phyloP scores from a whole-genome alignment of 2,797 vertebrate genomes.

The Fistularia commersonii region DNA sequence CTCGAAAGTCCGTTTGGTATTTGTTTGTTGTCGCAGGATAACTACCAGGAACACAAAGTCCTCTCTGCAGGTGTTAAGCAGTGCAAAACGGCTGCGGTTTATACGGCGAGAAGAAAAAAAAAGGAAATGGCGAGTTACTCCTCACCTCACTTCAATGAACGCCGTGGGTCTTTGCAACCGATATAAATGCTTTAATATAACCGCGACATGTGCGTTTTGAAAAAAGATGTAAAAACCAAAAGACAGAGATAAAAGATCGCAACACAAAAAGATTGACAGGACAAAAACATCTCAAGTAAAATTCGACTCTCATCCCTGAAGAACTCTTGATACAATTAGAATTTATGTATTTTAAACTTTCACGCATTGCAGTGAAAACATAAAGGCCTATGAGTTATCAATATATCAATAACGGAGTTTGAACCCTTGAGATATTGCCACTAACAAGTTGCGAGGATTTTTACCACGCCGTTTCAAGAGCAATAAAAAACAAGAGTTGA shows the following conservation, averaged over 20 bases:
- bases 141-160: too few relatives aligned
- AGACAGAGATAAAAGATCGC: too few relatives aligned
- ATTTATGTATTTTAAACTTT: constrained; percentile 1
- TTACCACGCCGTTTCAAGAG: too few relatives aligned
- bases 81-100: constrained; percentile 19
- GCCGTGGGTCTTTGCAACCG: too few relatives aligned
- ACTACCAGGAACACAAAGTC: constrained; percentile 20
- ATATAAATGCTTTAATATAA: too few relatives aligned
- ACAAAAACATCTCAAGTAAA: neutral
- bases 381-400: neutral
- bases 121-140: constrained; percentile 8
- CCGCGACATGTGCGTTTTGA: too few relatives aligned
- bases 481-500: too few relatives aligned
- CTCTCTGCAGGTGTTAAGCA: constrained; percentile 1
- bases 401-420: neutral
- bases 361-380: constrained; percentile 10
- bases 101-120: constrained; percentile 31
- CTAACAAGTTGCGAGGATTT: too few relatives aligned
- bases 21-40: constrained; percentile 11
- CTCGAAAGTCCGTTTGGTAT: constrained; percentile 20
- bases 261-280: constrained; percentile 15
- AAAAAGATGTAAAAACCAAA: too few relatives aligned
- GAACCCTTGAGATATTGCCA: neutral
- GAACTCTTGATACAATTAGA: constrained; percentile 6
- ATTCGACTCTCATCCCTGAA: too few relatives aligned